Conservation (phyloP, 1,140 invertebrate genomes). For the Meloidogyne chitwoodi region DNA sequence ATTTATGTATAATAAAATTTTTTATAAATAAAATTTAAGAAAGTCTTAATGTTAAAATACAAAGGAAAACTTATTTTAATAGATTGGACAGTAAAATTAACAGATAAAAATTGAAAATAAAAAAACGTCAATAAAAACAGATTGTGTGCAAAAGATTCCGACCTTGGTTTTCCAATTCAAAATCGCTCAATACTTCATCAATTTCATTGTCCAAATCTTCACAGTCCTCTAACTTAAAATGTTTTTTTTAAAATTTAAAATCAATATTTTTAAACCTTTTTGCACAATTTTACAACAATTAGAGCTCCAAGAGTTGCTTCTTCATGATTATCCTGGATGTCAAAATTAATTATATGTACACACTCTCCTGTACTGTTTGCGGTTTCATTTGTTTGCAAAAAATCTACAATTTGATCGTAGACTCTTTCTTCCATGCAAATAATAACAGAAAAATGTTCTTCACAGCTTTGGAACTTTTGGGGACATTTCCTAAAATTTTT, state of each 20-base stretch:
- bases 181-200: constrained; percentile 89
- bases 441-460: constrained; percentile 90
- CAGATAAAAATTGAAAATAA: no score
- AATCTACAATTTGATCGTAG: constrained; percentile 76
- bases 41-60: no score
- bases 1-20: background rate
- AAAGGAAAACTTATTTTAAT: background rate
- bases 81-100: background rate
- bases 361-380: constrained; percentile 62
- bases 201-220: constrained; percentile 96
- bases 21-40: no score
- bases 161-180: constrained; percentile 78
- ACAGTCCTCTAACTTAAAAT: constrained; percentile 73
- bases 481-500: constrained; percentile 67
- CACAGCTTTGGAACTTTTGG: constrained; percentile 84
- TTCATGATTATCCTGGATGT: constrained; percentile 99
- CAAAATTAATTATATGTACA: constrained; percentile 95
- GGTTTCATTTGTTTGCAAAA: constrained; percentile 60
- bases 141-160: constrained; percentile 85
- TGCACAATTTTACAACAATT: constrained; percentile 86
- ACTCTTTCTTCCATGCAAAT: constrained; percentile 97
- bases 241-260: background rate
- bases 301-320: constrained; percentile 99
- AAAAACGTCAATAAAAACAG: constrained; percentile 75
- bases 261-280: constrained; percentile 34